These are phyloP conservation scores for Episyrphus balteatus DNA, from an alignment of 1,140 invertebrate species.

Conservation along the genomic window DNA sequence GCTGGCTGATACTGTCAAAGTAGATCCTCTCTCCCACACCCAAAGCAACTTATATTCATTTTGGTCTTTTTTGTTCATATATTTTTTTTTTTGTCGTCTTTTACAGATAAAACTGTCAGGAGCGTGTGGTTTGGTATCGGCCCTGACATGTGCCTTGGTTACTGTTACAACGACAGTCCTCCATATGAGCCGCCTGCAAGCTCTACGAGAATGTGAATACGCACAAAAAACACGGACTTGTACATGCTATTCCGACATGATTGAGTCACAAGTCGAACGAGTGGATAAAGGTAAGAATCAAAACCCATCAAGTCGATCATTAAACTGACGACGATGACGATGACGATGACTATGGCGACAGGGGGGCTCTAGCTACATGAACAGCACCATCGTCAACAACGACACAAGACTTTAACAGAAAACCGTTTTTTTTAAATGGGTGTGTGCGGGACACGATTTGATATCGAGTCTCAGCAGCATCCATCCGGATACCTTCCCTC, in stretches of 20 bases:
- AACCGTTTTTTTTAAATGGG: too few species aligned
- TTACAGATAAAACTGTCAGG: constrained; percentile 74
- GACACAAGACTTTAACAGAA: too few species aligned
- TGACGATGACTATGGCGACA: too few species aligned
- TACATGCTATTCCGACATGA: constrained; percentile 58
- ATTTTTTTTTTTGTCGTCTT: background rate
- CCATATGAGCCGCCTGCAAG: constrained; percentile 83
- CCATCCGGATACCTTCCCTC: too few species aligned
- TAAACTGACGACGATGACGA: too few species aligned
- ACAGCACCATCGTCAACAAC: too few species aligned
- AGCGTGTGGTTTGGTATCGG: constrained; percentile 70
- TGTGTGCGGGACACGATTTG: too few species aligned
- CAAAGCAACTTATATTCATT: background rate
- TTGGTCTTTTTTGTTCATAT: background rate
- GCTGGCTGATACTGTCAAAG: too few species aligned
- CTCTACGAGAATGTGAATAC: constrained; percentile 75
- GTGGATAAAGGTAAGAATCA: constrained; percentile 44
- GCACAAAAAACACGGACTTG: constrained; percentile 63
- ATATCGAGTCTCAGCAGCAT: too few species aligned
- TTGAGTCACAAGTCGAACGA: constrained; percentile 44
- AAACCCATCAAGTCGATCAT: too few species aligned
- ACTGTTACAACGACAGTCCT: constrained; percentile 88
- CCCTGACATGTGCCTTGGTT: constrained; percentile 72
- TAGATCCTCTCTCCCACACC: too few species aligned
- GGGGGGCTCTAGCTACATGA: too few species aligned